Base-by-base conservation (phyloP, 1,140 invertebrate species). In the Holcopasites calliopsidis region DNA sequence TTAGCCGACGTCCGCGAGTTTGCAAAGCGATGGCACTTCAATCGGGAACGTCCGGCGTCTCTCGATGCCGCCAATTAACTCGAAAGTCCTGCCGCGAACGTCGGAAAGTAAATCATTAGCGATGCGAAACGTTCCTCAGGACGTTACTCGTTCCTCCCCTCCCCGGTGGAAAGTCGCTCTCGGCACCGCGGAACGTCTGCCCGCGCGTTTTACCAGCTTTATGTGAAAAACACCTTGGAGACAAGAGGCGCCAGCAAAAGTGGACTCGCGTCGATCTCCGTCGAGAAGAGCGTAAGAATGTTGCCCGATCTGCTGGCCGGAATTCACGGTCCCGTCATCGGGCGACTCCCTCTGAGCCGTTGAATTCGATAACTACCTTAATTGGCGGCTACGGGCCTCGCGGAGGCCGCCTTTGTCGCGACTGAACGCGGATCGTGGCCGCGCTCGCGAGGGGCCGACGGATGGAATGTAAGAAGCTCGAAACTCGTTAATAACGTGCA, bases 401-500 rank as follows among this genome's bases (percentile, higher is more conserved):
- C 61, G 23, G 16, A 60, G 38, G 65, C 75, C 64, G 75, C 65
- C 80, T 78, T 77, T 83, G 80, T 78, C 76, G 79, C n/a, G n/a
- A 70, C 69, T 69, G 79, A 74, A 82, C n/a, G 75, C 64, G 69
- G 75, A 40, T 35, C 75, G 50, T 49, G 28, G 55, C 61, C 47
- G 47, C 70, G 65, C 78, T 52, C 77, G 69, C 80, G 64, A 16
- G n/a, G 2, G 33, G 31, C 8, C 8, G 16, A 54, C 50, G 77
- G 44, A 81, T 66, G 69, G 42, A 72, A 66, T 79, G 71, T 81
- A 81, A 81, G 75, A 83, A 77, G 69, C 80, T 82, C 64, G 75
- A 78, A 82, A 82, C 80, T 83, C 77, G 80, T 78, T 83, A 83
- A 83, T 82, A 80, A 64, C 70, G 49, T 77, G 79, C 69, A 81